Evolutionary conservation across 2,888 invertebrate species (phyloP).

Genomic region (Deroplatys truncata): DNA sequence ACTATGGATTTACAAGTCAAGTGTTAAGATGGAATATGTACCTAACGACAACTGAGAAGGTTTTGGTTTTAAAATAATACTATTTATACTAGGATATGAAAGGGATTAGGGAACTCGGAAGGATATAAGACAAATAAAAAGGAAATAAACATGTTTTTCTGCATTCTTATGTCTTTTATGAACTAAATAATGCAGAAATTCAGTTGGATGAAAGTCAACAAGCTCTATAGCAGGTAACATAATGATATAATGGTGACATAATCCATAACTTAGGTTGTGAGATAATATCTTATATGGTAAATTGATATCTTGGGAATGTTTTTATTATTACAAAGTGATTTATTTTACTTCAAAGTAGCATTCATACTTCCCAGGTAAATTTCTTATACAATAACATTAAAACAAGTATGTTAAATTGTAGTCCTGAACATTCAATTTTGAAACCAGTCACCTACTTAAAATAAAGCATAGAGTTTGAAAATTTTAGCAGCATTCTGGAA

Average conservation of each 20-base stretch:
- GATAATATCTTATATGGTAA: not conserved
- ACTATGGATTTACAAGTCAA: not conserved
- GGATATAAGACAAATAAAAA: not conserved
- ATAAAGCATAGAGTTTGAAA: not conserved
- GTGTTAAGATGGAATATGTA: not conserved
- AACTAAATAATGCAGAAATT: not conserved
- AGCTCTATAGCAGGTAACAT: not conserved
- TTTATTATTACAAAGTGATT: not conserved
- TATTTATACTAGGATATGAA: not conserved
- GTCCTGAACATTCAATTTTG: no score
- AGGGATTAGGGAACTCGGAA: not conserved
- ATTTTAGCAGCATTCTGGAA: not conserved
- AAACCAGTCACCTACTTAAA: not conserved
- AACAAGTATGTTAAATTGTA: not conserved
- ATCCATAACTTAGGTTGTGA: not conserved
- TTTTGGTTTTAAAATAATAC: not conserved
- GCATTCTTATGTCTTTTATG: not conserved
- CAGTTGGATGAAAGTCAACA: not conserved
- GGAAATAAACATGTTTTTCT: not conserved
- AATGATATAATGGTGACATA: not conserved
- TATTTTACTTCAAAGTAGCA: not conserved
- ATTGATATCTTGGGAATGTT: not conserved
- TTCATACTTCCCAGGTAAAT: not conserved
- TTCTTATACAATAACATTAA: not conserved
- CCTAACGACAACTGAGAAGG: conserved; percentile 16